These are phyloP conservation scores for Encarsia formosa DNA, from an alignment of 2,888 invertebrate genomes.

Conservation along the genomic window DNA sequence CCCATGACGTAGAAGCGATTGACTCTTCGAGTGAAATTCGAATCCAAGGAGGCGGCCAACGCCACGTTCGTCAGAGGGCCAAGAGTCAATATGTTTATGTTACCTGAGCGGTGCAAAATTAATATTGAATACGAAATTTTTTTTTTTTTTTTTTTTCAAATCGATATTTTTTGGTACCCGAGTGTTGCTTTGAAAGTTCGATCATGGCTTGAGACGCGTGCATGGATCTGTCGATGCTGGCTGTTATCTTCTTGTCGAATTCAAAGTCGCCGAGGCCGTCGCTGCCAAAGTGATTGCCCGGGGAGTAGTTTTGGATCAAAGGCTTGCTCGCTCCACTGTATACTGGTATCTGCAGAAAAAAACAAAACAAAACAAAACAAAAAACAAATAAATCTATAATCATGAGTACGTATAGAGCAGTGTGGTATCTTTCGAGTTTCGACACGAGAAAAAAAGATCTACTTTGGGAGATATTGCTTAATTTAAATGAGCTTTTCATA, in stretches of 20 bases:
- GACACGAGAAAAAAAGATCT: too few relatives aligned
- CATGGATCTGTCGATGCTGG: slow-evolving; percentile 40
- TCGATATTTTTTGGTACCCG: too few relatives aligned
- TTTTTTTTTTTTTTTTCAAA: too few relatives aligned
- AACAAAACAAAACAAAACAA: too few relatives aligned
- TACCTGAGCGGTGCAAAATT: slow-evolving; percentile 34
- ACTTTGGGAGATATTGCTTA: too few relatives aligned
- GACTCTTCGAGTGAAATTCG: slow-evolving; percentile 38
- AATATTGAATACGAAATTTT: too few relatives aligned
- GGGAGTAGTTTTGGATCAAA: slow-evolving; percentile 37
- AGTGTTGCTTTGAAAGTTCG: slow-evolving; percentile 43
- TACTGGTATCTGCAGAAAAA: slow-evolving; percentile 52
- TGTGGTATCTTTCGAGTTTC: too few relatives aligned
- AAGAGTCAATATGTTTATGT: slow-evolving; percentile 46
- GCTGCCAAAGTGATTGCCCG: slow-evolving; percentile 45
- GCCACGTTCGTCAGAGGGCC: slow-evolving; percentile 60
- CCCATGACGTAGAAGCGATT: slow-evolving; percentile 46
- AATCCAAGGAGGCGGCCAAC: slow-evolving; percentile 51
- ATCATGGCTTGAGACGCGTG: slow-evolving; percentile 51
- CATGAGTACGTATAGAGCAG: too few relatives aligned
- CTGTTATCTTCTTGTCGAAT: slow-evolving; percentile 43
- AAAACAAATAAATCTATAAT: too few relatives aligned
- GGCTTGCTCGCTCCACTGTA: slow-evolving; percentile 49
- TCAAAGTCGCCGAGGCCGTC: slow-evolving; percentile 56
- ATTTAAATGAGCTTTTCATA: too few relatives aligned